Evolutionary conservation across 1,140 invertebrate genomes (phyloP).

Genomic region (Diabrotica virgifera): DNA sequence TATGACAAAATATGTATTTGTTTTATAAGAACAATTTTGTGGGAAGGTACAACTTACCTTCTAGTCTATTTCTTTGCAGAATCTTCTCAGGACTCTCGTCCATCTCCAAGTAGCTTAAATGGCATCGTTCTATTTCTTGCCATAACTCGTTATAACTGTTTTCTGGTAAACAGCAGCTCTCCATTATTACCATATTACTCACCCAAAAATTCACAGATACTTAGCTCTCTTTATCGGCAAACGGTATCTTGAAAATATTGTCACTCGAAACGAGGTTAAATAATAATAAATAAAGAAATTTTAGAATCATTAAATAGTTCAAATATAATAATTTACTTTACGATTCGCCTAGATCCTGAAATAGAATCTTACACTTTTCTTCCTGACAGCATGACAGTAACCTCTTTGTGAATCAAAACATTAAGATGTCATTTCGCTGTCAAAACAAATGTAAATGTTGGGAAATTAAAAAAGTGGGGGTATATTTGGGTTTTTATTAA

Average conservation of each 20-base stretch:
- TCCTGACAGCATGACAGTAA: not conserved
- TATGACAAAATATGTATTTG: too few relatives aligned
- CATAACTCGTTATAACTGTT: slow-evolving; percentile 62
- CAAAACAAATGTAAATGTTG: not conserved
- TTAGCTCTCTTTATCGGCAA: too few relatives aligned
- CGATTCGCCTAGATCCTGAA: slow-evolving; percentile 8
- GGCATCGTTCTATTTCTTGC: slow-evolving; percentile 64
- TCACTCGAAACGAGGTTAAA: too few relatives aligned
- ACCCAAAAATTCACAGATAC: too few relatives aligned
- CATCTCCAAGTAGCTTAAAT: slow-evolving; percentile 71
- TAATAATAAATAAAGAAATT: too few relatives aligned
- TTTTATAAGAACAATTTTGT: too few relatives aligned
- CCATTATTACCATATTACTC: slow-evolving; percentile 43
- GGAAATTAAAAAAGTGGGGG: not conserved
- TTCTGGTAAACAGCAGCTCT: slow-evolving; percentile 42
- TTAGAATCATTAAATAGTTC: too few relatives aligned
- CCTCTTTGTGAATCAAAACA: not conserved
- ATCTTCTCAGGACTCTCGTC: slow-evolving; percentile 74
- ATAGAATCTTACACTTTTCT: not conserved
- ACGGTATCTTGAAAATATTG: too few relatives aligned
- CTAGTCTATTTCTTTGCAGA: slow-evolving; percentile 67
- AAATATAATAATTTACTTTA: not conserved
- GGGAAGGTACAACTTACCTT: slow-evolving; percentile 57
- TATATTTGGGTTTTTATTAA: not conserved
- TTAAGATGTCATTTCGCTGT: not conserved